phyloP scores from a whole-genome alignment of 2,888 invertebrate species.

The Argynnis bischoffii region DNA sequence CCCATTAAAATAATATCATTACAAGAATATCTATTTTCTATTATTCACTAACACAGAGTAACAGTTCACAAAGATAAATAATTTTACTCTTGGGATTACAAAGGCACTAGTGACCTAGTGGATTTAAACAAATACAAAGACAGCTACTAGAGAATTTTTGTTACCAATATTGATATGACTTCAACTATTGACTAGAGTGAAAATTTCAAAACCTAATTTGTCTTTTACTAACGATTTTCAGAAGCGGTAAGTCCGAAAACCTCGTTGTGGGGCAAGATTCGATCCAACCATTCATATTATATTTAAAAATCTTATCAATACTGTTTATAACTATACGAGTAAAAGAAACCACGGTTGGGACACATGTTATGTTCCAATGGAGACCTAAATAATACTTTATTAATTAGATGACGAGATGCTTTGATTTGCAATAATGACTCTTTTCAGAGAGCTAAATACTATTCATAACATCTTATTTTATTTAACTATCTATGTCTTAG shows the following conservation, averaged over 20 bases:
- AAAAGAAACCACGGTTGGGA: slow-evolving; percentile 53
- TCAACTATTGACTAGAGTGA: slow-evolving; percentile 65
- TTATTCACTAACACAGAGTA: slow-evolving; percentile 73
- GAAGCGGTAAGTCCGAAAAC: slow-evolving; percentile 36
- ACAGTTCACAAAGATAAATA: slow-evolving; percentile 47
- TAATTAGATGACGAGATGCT: neutral
- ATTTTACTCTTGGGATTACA: slow-evolving; percentile 40
- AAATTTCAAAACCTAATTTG: slow-evolving; percentile 41
- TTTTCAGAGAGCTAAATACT: neutral
- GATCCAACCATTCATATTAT: slow-evolving; percentile 38
- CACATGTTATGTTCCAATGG: slow-evolving; percentile 31
- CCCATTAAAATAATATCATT: slow-evolving; percentile 39
- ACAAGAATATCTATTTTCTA: slow-evolving; percentile 53
- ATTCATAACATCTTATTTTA: slow-evolving; percentile 9
- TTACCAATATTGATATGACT: slow-evolving; percentile 63
- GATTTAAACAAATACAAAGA: slow-evolving; percentile 42
- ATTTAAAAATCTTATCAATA: slow-evolving; percentile 64
- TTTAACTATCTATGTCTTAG: slow-evolving; percentile 20
- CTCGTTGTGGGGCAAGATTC: slow-evolving; percentile 48
- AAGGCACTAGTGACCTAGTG: slow-evolving; percentile 80
- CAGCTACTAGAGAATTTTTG: slow-evolving; percentile 29
- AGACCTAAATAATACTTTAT: slow-evolving; percentile 12
- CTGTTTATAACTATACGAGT: slow-evolving; percentile 56
- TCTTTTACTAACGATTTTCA: slow-evolving; percentile 41
- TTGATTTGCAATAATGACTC: neutral